Conservation (phyloP, 2,888 invertebrate species). For the Peribatodes rhomboidaria region DNA sequence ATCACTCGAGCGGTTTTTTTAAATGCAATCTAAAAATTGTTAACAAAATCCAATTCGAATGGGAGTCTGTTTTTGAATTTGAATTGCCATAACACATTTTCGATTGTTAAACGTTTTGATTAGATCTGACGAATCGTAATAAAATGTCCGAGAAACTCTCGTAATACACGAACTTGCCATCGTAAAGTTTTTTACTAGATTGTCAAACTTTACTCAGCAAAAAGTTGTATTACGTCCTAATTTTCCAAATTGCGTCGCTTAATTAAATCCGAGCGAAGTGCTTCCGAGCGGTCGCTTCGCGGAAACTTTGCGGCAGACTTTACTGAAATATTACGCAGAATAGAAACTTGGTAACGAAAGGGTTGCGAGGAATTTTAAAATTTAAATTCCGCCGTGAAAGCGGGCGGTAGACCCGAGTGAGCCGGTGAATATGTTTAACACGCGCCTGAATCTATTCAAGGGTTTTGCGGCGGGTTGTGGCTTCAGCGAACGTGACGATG, state of each 20-base stretch:
- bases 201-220: conserved; percentile 17
- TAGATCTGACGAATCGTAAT: conserved; percentile 4
- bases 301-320: conserved; percentile 36
- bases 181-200: conserved; percentile 24
- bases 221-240: conserved; percentile 32
- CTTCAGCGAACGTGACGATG: conserved; percentile 19
- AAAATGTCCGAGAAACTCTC: not conserved
- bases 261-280: conserved; percentile 41
- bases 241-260: conserved; percentile 40
- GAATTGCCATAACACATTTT: not conserved
- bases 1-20: no score
- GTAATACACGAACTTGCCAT: conserved; percentile 8
- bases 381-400: conserved; percentile 25
- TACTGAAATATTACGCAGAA: conserved; percentile 28
- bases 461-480: conserved; percentile 16
- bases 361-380: conserved; percentile 31
- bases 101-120: not conserved
- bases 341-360: conserved; percentile 19
- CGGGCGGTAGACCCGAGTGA: conserved; percentile 3
- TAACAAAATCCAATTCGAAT: no score
- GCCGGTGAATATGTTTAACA: conserved; percentile 29
- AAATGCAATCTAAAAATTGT: no score
- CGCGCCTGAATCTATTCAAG: conserved; percentile 25
- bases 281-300: conserved; percentile 26
- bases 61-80: no score